Evolutionary conservation across 2,797 vertebrate genomes (phyloP), one percentile per base, ranked within the genome.

Genomic region (Siniperca obscura): DNA sequence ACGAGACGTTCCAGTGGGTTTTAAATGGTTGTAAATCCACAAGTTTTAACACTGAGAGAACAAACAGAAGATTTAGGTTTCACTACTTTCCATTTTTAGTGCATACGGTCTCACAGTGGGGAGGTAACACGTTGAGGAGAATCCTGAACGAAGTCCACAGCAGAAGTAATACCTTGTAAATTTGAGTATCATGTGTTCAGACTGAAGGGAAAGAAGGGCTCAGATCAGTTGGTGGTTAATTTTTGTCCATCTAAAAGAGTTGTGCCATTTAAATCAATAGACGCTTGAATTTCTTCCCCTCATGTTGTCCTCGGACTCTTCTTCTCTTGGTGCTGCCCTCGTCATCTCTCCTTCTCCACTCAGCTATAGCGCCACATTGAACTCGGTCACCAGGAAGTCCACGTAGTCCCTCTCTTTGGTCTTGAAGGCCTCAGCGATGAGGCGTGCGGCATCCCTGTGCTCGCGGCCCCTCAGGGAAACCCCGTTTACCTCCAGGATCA

Each of bases 371-470:
- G 97, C 96, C 34, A 99, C 96, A 2, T 99, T 99, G 92, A 99
- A 99, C 77, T 99, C 98, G 4, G 98, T 99, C 92, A 99, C 97
- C 90, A 98, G 93, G 91, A 99, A 99, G 93, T 99, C 98, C 22
- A 99, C 94, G 86, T 97, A 88, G 94, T 99, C 97, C 80, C 93
- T 96, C 52, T 99, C 98, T 96, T 98, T 98, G 95, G 95, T 97
- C 96, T 99, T 99, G 89, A 99, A 99, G 90, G 98, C 98, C 94
- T 99, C 98, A 0, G 98, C 98, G 3, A 99, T 99, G 96, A 98
- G 93, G 3, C 97, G 96, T 0, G 98, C 98, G 0, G 98, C 97
- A 12, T 98, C 98, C 48, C 97, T 95, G 82, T 99, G 98, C 90
- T 99, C 98, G 22, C 97, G 97, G 44, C 97, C 98, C 40, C 94